These are phyloP conservation scores for Gopherus evgoodei DNA, from an alignment of 2,113 vertebrate genomes.

Conservation along the genomic window DNA sequence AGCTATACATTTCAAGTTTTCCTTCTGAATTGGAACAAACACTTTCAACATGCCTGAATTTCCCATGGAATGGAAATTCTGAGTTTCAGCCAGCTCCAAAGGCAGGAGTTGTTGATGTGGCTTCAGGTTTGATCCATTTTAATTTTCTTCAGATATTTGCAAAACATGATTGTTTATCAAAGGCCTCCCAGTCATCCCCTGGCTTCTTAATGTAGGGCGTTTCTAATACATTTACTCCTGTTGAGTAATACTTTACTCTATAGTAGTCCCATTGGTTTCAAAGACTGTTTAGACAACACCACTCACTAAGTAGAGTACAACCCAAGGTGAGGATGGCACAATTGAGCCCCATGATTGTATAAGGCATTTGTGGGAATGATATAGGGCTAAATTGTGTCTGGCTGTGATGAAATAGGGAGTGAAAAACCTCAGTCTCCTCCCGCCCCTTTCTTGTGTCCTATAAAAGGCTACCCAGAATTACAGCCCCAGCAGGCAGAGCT, in stretches of 20 bases:
- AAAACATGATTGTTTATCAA: neutral
- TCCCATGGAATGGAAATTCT: too few species aligned
- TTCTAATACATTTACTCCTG: accelerated
- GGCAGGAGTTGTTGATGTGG: neutral
- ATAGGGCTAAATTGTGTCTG: neutral
- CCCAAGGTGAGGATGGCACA: neutral
- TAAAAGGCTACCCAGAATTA: neutral
- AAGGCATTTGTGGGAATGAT: neutral
- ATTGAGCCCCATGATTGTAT: neutral
- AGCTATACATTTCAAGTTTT: too few species aligned
- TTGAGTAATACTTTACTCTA: neutral
- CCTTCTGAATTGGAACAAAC: too few species aligned
- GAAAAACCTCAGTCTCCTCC: neutral
- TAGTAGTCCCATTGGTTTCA: neutral
- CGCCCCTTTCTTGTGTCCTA: accelerated
- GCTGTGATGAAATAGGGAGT: neutral
- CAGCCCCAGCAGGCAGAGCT: accelerated
- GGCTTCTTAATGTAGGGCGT: neutral
- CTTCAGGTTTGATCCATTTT: neutral
- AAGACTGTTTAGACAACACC: neutral
- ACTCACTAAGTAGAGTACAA: neutral
- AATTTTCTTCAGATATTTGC: neutral
- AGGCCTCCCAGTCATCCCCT: neutral
- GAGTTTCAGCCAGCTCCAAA: neutral
- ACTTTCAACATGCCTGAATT: too few species aligned